Base-by-base conservation (phyloP, 2,797 vertebrate genomes). In the Pantherophis alleghaniensis region DNA sequence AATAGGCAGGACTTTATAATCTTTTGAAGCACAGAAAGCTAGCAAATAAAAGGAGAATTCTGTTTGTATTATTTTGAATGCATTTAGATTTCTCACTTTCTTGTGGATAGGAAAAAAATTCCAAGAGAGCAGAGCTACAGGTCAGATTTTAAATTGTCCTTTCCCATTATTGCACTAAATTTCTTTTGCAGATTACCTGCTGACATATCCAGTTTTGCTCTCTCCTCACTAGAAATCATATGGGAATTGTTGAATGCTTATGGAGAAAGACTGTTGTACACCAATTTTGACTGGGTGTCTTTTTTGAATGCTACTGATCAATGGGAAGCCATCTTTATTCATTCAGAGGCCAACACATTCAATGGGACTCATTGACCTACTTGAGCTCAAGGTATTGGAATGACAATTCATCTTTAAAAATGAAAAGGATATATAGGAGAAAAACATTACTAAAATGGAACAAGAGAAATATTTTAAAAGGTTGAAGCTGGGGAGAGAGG, bases 1-100 rank as follows among this genome's bases (percentile, higher is more conserved):
- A 61, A 89, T 88, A 93, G 95, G 86, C 61, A 92, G 53, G 86
- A 92, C 91, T 92, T 51, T 90, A 92, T 91, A 16, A 14, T 47
- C 89, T 87, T 93, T 92, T 88, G 59, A 90, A 92, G 11, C 37
- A 86, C 28, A 90, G 42, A 28, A 2, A 86, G 6, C 20, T 56
- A 79, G 61, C 57, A 59, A 5, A 6, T 66, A 79, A 74, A 51
- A 6, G 79, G 53, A 42, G 79, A 66, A 7, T 55, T 55, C 87
- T 28, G 74, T 14, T 42, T 53, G 59, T 60, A 66, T 56, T 22
- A 3, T 61, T 93, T 26, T 69, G 61, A 90, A 90, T 2, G 26
- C 63, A 14, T 42, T 87, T 22, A 59, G 26, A 5, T 28, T 28
- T 61, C 16, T 9, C 32, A 59, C 6, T 42, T 59, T 60, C 56